These are phyloP conservation scores for Tupiocoris notatus DNA, from an alignment of 2,888 invertebrate species.

Conservation along the genomic window DNA sequence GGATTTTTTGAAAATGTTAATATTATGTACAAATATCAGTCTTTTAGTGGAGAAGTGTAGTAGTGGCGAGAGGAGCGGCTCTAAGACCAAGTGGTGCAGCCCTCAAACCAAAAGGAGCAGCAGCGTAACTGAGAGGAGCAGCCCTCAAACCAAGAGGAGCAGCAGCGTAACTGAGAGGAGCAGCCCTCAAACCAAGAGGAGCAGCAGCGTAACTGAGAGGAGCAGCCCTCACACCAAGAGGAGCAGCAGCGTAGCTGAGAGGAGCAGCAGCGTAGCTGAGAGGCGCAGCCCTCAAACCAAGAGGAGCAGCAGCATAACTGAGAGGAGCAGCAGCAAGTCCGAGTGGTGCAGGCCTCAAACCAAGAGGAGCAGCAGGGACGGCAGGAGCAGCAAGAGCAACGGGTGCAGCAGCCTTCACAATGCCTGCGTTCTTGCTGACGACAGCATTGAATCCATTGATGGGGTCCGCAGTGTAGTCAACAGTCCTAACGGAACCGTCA, in stretches of 20 bases:
- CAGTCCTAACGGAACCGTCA: conserved; percentile 8
- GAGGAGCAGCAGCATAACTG: conserved; percentile 4
- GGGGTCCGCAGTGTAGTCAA: conserved; percentile 7
- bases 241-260: conserved; percentile 5
- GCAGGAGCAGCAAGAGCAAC: background rate
- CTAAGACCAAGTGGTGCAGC: conserved; percentile 23
- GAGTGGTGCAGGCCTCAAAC: background rate
- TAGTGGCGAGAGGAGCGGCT: conserved; percentile 1
- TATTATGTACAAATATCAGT: conserved; percentile 2
- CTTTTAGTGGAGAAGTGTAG: conserved; percentile 25
- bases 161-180: conserved; percentile 8
- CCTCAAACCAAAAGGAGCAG: conserved; percentile 8
- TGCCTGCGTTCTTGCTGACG: background rate
- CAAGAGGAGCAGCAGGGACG: background rate
- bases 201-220: conserved; percentile 1
- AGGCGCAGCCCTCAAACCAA: conserved; percentile 11
- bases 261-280: conserved; percentile 1
- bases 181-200: conserved; percentile 18
- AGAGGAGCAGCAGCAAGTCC: conserved; percentile 16
- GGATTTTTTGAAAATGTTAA: too few relatives aligned
- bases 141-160: conserved; percentile 13
- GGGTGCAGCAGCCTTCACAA: conserved; percentile 5
- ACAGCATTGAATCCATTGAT: conserved; percentile 11
- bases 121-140: conserved; percentile 23
- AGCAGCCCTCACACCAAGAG: conserved; percentile 13